Base-by-base conservation (phyloP, 2,113 vertebrate genomes). In the Clarias batrachus region DNA sequence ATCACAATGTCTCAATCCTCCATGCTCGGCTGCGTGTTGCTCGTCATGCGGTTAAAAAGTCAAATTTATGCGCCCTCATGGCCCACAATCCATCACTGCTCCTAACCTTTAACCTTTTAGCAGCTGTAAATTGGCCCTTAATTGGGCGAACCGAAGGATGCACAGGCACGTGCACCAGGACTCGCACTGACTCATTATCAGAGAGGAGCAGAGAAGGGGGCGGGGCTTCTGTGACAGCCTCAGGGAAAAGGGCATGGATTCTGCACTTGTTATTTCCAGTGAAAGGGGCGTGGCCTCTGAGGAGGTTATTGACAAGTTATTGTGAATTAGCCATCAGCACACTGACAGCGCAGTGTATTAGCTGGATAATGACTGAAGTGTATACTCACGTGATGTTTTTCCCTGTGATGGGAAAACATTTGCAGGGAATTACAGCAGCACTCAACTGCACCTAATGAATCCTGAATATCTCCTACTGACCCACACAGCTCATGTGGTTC, bases 71-170 rank as follows among this genome's bases (percentile, higher is more conserved):
- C 87, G 66, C 82, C 88, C 88, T 86, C 82, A 87, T 85, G 90
- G 65, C 92, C 91, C 84, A 89, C 90, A 90, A 92, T 93, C 92
- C 89, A 91, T 93, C 92, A 92, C 88, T 88, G 87, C 30, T 81
- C 14, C 88, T 91, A 93, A 93, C 93, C 93, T 90, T 27, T 93
- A 85, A 91, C 89, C 93, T 81, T 87, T 56, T 66, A 90, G 88
- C 91, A 83, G 88, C 91, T 66, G 81, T 88, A 93, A 94, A 94
- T 94, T 93, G 93, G 92, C 90, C 90, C 90, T 90, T 94, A 93
- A 92, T 90, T 90, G 92, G 89, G 59, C 52, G 19, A 68, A 33
- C 27, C 66, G 41, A 74, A 73, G 33, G 82, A 84, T 86, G 48
- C 63, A 84, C 81, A 77, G 54, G 3, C 56, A 59, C 21, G 79